A percentile compares a stretch with the other conserved stretches of the same genome.
Evolutionary conservation across 2,888 invertebrate genomes (phyloP).

Genomic region (Portevinia maculata): DNA sequence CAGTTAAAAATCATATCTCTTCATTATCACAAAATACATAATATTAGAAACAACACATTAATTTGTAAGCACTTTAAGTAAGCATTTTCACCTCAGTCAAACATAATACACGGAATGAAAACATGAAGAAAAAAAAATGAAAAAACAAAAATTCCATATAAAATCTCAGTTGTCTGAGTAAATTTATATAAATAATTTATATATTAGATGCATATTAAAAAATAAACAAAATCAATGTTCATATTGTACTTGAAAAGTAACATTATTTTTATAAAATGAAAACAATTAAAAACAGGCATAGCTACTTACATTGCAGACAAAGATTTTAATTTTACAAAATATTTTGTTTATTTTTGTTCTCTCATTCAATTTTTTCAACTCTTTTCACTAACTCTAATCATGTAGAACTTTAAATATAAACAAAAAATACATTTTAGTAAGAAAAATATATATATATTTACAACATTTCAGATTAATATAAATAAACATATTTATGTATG

Average conservation of each 20-base stretch:
- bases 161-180: background rate
- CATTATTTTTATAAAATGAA: constrained; percentile 69
- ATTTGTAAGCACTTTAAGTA: constrained; percentile 41
- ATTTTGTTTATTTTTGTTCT: background rate
- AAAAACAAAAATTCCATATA: no score
- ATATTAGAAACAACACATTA: constrained; percentile 1
- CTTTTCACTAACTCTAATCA: constrained; percentile 7
- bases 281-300: constrained; percentile 12
- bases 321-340: constrained; percentile 8
- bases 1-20: constrained; percentile 51
- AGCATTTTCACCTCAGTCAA: constrained; percentile 24
- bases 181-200: constrained; percentile 14
- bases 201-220: constrained; percentile 33
- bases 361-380: background rate
- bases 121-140: constrained; percentile 4
- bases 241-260: constrained; percentile 48
- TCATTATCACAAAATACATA: constrained; percentile 44
- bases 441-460: constrained; percentile 33
- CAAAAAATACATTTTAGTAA: constrained; percentile 16
- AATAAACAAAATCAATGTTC: constrained; percentile 18
- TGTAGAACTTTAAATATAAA: constrained; percentile 33
- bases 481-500: constrained; percentile 62
- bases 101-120: constrained; percentile 18
- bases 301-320: background rate
- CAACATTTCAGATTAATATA: constrained; percentile 43